These are phyloP conservation scores for Tetragonisca angustula DNA, from an alignment of 2,888 invertebrate species.

Conservation along the genomic window DNA sequence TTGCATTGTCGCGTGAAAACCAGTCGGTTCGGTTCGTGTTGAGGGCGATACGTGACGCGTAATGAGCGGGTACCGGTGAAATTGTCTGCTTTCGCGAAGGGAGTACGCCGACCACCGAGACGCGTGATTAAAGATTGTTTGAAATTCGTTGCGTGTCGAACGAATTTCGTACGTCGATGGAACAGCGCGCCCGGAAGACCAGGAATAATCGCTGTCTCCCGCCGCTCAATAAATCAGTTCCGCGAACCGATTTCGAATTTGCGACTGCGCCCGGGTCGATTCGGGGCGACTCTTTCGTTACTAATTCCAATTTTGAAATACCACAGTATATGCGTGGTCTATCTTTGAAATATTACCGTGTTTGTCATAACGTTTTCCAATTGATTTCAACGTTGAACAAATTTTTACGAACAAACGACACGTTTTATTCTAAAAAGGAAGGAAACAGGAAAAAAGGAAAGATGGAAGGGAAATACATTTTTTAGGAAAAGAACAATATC, in stretches of 20 bases:
- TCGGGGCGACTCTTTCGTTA: conserved; percentile 57
- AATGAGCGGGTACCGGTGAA: conserved; percentile 43
- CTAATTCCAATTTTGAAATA: not conserved
- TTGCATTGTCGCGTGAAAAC: conserved; percentile 37
- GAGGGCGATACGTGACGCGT: conserved; percentile 28
- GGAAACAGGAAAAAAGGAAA: not conserved
- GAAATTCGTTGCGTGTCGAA: conserved; percentile 66
- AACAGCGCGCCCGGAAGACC: conserved; percentile 34
- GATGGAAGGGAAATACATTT: not conserved
- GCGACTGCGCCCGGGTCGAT: conserved; percentile 51
- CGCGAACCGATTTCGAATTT: conserved; percentile 48
- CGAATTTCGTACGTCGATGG: conserved; percentile 50
- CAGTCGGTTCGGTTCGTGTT: conserved; percentile 40
- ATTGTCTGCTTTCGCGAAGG: conserved; percentile 47
- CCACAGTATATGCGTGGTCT: too few relatives aligned
- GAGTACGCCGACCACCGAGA: conserved; percentile 35
- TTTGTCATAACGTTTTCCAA: not conserved
- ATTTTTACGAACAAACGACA: not conserved
- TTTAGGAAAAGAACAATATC: not conserved
- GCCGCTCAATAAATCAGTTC: conserved; percentile 63
- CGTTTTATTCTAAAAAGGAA: too few relatives aligned
- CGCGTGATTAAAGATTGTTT: conserved; percentile 69
- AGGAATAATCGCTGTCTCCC: conserved; percentile 60
- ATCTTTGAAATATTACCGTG: not conserved
- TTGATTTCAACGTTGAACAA: not conserved